Base-by-base conservation (phyloP, 2,113 vertebrate species). In the Isurus oxyrinchus region DNA sequence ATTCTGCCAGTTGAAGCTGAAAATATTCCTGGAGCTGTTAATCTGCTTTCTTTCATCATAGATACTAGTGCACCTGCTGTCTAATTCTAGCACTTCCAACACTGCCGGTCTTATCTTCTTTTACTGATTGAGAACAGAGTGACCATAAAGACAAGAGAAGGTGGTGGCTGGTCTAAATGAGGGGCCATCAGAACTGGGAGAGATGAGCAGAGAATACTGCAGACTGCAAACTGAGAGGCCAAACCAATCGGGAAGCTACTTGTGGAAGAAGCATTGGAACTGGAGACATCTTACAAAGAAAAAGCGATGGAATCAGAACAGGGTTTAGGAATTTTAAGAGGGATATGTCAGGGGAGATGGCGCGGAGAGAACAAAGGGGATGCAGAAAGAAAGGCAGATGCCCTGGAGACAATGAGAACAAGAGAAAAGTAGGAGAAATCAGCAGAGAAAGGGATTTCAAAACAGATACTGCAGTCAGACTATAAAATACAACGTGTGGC, bases 281-380 rank as follows among this genome's bases (percentile, higher is more conserved):
- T 13, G 23, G 57, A 59, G 49, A 53, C 55, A 27, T 55, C 27
- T 27, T 55, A 90, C 57, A 55, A 57, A 81, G 35, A n/a, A 81
- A 81, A 90, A 25, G 53, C 31, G 55, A 91, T 8, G 8, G 88
- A 91, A 57, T 25, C 53, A 59, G 53, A 57, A 35, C 11, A 14
- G 88, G 88, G 88, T 59, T 59, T 35, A 59, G 88, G 88, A 91
- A 59, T 84, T 84, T 84, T 84, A 84, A 14, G 79, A 90, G 87
- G 87, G 87, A 90, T 3, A 8, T 25, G 44, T 49, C 31, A 16
- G 6, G 3, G 1, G 21, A 88, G 5, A 25, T 27, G 19, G 7
- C 25, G 2, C 57, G 31, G 88, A 57, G 53, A 57, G 25, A 57
- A 90, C 23, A 57, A 57, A 90, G 14, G 27, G 23, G 57, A 90